These are phyloP conservation scores for Sebastes vulpes DNA, from an alignment of 2,797 vertebrate genomes.

Conservation along the genomic window DNA sequence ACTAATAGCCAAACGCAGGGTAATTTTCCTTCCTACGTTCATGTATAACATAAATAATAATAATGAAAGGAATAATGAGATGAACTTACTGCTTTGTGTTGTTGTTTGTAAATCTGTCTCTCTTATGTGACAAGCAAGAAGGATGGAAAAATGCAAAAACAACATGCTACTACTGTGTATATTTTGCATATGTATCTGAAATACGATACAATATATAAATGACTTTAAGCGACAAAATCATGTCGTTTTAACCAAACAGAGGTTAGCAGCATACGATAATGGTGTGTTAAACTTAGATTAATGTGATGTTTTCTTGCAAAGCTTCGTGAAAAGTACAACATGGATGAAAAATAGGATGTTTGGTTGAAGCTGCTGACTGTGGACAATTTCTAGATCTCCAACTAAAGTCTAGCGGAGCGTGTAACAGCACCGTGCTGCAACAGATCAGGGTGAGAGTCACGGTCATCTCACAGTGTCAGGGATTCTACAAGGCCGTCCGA, in stretches of 20 bases:
- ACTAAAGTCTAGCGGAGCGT: conserved; percentile 30
- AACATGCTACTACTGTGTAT: background rate
- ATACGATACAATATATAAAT: background rate
- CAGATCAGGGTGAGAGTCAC: conserved; percentile 45
- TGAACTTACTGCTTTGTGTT: background rate
- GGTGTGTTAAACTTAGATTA: background rate
- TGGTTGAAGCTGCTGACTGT: conserved; percentile 54
- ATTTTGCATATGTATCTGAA: background rate
- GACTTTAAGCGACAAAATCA: accelerated
- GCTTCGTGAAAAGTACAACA: background rate
- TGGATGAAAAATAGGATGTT: conserved; percentile 8
- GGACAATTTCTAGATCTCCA: conserved; percentile 9
- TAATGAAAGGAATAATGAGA: background rate
- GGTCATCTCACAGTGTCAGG: conserved; percentile 37
- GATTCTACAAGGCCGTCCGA: background rate
- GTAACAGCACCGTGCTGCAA: conserved; percentile 24
- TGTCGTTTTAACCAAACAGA: too few relatives aligned
- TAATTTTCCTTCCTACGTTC: too few relatives aligned
- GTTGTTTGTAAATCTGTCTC: background rate
- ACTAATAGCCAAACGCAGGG: too few relatives aligned
- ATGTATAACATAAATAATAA: too few relatives aligned
- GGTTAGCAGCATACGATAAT: background rate
- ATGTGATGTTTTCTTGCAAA: background rate
- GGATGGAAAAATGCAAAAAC: too few relatives aligned
- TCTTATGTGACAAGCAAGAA: accelerated